Percentiles rank a stretch among this genome's conserved stretches.
phyloP scores from a whole-genome alignment of 2,113 vertebrate species.

The Hucho hucho region DNA sequence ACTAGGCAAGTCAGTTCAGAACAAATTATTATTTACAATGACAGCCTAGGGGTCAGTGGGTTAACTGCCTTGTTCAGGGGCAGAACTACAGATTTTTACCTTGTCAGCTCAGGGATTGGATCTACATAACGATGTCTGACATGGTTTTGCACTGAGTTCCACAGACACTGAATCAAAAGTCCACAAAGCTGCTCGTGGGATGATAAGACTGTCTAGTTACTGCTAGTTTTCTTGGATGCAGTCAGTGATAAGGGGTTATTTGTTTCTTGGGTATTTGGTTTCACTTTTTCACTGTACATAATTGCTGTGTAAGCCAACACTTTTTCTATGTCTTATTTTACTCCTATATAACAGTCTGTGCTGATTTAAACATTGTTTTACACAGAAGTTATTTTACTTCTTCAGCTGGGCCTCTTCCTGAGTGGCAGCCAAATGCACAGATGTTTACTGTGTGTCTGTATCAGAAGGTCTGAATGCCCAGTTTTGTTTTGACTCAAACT shows the following conservation, averaged over 20 bases:
- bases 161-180: constrained; percentile 9
- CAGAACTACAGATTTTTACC: too few relatives aligned
- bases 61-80: too few relatives aligned
- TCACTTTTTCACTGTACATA: too few relatives aligned
- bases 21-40: too few relatives aligned
- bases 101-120: too few relatives aligned
- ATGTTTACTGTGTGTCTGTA: constrained; percentile 48
- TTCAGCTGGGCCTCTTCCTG: constrained; percentile 10
- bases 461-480: constrained; percentile 56
- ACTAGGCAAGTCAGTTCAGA: too few relatives aligned
- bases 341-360: not conserved
- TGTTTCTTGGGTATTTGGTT: not conserved
- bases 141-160: constrained; percentile 57
- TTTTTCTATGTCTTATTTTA: not conserved
- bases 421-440: constrained; percentile 19
- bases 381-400: constrained; percentile 3
- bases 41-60: too few relatives aligned
- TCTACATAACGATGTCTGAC: constrained; percentile 60
- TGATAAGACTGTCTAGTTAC: not conserved
- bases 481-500: constrained; percentile 55
- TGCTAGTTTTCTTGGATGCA: constrained; percentile 14
- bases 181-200: constrained; percentile 5
- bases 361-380: not conserved
- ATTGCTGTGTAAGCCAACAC: not conserved
- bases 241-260: constrained; percentile 10